These are phyloP conservation scores for Lacerta agilis DNA, from an alignment of 2,797 vertebrate species.

Conservation along the genomic window DNA sequence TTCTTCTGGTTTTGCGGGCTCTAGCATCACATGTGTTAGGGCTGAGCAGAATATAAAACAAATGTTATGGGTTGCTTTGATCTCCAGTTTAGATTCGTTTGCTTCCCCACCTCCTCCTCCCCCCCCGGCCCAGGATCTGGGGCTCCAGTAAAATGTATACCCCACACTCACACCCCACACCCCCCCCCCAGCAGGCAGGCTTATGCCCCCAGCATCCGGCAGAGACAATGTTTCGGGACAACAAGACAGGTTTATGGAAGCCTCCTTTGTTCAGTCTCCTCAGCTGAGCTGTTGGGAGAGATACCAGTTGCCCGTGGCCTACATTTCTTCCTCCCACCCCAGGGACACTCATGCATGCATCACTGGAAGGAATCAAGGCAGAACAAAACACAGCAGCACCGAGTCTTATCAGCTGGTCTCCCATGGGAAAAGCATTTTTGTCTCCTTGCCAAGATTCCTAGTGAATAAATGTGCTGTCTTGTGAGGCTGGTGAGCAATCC, in stretches of 20 bases:
- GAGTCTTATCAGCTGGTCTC: background rate
- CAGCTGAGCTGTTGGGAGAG: background rate
- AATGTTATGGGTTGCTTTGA: too few species aligned
- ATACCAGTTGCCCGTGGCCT: background rate
- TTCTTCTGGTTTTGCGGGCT: too few species aligned
- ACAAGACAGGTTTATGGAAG: background rate
- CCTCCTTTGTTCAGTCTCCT: background rate
- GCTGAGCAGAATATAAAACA: too few species aligned
- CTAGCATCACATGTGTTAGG: too few species aligned
- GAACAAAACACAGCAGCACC: background rate
- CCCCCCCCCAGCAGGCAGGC: background rate
- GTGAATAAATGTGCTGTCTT: background rate
- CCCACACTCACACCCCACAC: background rate
- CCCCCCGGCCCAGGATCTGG: background rate
- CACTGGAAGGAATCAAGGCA: background rate
- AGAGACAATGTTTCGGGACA: background rate
- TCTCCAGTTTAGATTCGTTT: too few species aligned
- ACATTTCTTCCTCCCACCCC: background rate
- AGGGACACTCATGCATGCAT: background rate
- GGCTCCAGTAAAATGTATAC: background rate
- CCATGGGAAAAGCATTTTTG: background rate
- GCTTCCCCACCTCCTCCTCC: too few species aligned
- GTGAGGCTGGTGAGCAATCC: background rate
- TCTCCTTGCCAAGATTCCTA: background rate
- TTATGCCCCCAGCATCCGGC: too few species aligned